These are phyloP conservation scores for Colius striatus DNA, from an alignment of 2,113 vertebrate species.

Conservation along the genomic window DNA sequence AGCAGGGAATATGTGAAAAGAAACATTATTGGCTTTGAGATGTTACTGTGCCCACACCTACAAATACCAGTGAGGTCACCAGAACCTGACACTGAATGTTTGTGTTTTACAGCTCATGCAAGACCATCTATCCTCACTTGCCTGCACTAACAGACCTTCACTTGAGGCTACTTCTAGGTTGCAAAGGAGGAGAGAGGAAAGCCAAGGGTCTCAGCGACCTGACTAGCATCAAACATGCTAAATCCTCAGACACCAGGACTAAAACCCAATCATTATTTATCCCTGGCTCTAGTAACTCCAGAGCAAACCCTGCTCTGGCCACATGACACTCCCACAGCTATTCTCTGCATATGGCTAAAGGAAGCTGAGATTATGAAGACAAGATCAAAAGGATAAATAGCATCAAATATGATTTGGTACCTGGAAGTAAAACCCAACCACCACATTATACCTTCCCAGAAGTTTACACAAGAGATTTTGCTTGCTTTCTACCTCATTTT, in stretches of 20 bases:
- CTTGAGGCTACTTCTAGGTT: background rate
- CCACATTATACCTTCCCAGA: background rate
- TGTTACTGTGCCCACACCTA: background rate
- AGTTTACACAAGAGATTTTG: background rate
- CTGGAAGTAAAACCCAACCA: background rate
- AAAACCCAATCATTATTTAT: background rate
- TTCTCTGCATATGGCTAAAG: background rate
- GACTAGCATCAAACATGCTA: accelerated
- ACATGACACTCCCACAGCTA: background rate
- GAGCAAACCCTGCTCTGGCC: background rate
- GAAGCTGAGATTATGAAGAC: background rate
- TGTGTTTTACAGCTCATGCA: background rate
- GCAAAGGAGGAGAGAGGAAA: background rate
- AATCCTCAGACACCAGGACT: background rate
- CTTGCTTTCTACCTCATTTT: background rate
- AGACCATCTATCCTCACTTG: accelerated
- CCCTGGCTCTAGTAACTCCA: background rate
- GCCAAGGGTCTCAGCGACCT: background rate
- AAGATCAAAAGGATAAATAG: background rate
- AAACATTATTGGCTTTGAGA: background rate
- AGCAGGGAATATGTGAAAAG: background rate
- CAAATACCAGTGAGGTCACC: background rate
- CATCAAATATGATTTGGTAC: background rate
- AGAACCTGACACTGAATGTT: background rate
- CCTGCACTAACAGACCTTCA: background rate